These are phyloP conservation scores for Chelidonichthys spinosus DNA, from an alignment of 2,797 vertebrate species.

Conservation along the genomic window DNA sequence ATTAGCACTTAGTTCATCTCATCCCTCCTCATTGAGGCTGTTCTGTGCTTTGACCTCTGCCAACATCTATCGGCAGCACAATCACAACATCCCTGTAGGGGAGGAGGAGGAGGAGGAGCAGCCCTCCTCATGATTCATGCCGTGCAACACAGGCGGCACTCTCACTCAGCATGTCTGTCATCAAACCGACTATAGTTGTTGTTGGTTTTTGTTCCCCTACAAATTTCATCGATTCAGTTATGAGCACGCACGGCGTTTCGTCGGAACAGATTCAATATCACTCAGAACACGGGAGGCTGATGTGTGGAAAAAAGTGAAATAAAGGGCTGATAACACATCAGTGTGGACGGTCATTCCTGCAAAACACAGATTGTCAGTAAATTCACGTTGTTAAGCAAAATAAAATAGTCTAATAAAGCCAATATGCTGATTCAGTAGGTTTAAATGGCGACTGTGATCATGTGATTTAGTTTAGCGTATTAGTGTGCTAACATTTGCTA, in stretches of 20 bases:
- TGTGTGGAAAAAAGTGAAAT: not conserved
- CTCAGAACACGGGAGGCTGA: not conserved
- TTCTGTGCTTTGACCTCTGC: constrained; percentile 48
- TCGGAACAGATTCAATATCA: not conserved
- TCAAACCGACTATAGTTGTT: not conserved
- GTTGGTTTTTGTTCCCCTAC: not conserved
- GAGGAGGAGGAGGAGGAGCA: not conserved
- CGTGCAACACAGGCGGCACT: constrained; percentile 27
- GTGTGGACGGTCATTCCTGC: not conserved
- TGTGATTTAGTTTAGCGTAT: too few relatives aligned
- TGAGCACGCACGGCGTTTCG: not conserved
- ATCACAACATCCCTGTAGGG: constrained; percentile 40
- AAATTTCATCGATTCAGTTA: constrained; percentile 16
- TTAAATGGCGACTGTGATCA: too few relatives aligned
- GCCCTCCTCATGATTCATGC: constrained; percentile 41
- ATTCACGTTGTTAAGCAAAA: not conserved
- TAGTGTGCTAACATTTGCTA: too few relatives aligned
- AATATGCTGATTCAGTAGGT: too few relatives aligned
- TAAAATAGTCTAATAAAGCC: not conserved
- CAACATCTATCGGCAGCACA: constrained; percentile 34
- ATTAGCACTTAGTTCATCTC: constrained; percentile 33
- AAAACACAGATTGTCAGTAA: not conserved
- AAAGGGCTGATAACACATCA: not conserved
- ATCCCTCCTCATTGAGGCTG: constrained; percentile 41
- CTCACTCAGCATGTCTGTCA: not conserved